Evolutionary conservation across 2,888 invertebrate species (phyloP).

Genomic region (Drosophila koepferae): DNA sequence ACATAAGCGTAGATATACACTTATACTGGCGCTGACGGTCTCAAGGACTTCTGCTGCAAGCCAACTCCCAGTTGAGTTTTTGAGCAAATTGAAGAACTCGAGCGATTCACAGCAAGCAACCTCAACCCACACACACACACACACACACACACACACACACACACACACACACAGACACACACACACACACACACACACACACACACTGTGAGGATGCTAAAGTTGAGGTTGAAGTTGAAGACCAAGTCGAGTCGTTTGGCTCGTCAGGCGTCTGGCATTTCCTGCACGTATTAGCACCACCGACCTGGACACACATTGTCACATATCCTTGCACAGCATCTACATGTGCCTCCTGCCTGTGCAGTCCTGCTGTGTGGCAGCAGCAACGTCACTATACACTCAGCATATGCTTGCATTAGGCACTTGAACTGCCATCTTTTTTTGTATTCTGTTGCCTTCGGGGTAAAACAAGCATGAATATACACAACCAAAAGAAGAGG

Average conservation of each 20-base stretch:
- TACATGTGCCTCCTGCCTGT: neutral
- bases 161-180: neutral
- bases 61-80: conserved; percentile 34
- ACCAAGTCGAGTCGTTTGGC: conserved; percentile 23
- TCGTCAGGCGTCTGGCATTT: conserved; percentile 23
- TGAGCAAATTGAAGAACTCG: conserved; percentile 29
- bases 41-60: conserved; percentile 45
- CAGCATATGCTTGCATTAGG: conserved; percentile 50
- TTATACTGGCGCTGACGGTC: conserved; percentile 9
- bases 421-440: conserved; percentile 39
- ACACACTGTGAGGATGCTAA: conserved; percentile 15
- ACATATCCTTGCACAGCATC: conserved; percentile 7
- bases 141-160: conserved; percentile 1
- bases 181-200: conserved; percentile 1
- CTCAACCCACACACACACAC: conserved; percentile 10
- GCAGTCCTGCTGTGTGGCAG: neutral
- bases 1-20: conserved; percentile 8
- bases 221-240: conserved; percentile 39
- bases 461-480: neutral
- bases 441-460: neutral
- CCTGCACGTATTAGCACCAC: conserved; percentile 10
- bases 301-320: conserved; percentile 24
- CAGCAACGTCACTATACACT: conserved; percentile 13
- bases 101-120: conserved; percentile 27
- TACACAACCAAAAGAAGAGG: neutral